Evolutionary conservation across 1,140 invertebrate species (phyloP).

Genomic region (Asobara japonica): DNA sequence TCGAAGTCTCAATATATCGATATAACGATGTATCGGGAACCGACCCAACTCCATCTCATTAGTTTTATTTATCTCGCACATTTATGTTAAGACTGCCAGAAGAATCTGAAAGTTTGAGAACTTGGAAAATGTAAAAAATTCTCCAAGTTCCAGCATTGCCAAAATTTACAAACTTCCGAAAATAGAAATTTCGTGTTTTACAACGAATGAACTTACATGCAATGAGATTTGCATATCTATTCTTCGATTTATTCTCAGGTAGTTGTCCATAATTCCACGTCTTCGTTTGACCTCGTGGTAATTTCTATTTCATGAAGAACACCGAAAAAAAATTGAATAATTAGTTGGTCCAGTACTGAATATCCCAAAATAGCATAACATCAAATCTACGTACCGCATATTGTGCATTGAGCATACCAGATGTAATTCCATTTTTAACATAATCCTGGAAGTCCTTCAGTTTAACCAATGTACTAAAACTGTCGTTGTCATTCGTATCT

Average conservation of each 20-base stretch:
- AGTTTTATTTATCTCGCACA: no score
- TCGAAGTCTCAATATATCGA: no score
- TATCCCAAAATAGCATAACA: neutral
- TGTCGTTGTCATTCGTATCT: neutral
- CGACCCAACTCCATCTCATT: no score
- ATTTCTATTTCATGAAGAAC: constrained; percentile 34
- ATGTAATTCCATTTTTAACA: constrained; percentile 20
- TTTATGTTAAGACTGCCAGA: no score
- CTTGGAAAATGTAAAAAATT: neutral
- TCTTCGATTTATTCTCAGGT: constrained; percentile 75
- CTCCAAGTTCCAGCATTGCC: neutral
- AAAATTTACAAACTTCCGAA: neutral
- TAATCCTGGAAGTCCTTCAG: constrained; percentile 33
- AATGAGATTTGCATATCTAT: constrained; percentile 79
- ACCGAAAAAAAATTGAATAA: neutral
- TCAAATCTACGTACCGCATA: constrained; percentile 4
- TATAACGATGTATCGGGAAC: no score
- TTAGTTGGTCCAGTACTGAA: neutral
- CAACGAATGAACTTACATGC: constrained; percentile 70
- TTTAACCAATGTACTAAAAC: neutral
- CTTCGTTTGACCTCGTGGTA: constrained; percentile 48
- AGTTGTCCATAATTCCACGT: constrained; percentile 47
- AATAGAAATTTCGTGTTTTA: no score
- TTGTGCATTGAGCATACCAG: constrained; percentile 16
- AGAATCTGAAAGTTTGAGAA: no score